phyloP scores from a whole-genome alignment of 2,113 vertebrate genomes.

The Brachirus orientalis region DNA sequence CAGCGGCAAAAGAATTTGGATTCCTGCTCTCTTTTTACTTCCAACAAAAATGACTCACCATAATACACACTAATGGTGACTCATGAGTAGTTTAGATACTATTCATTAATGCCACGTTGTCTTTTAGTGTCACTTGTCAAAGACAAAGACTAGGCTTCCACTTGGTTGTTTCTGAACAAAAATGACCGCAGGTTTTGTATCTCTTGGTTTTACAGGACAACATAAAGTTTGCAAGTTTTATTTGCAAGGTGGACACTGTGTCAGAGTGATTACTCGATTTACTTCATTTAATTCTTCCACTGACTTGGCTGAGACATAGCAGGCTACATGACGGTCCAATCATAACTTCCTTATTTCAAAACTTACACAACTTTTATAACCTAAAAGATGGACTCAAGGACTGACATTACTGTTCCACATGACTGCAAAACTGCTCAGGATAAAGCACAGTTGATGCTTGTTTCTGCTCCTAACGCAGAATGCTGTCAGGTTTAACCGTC shows the following conservation, averaged over 20 bases:
- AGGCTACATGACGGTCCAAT: too few relatives aligned
- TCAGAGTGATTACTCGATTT: background rate
- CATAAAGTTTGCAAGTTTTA: background rate
- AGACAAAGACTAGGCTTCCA: slow-evolving; percentile 31
- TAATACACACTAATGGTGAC: slow-evolving; percentile 53
- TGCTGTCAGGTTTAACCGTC: too few relatives aligned
- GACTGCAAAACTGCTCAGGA: too few relatives aligned
- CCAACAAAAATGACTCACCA: slow-evolving; percentile 57
- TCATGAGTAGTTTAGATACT: slow-evolving; percentile 51
- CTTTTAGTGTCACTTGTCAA: slow-evolving; percentile 29
- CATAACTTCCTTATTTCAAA: too few relatives aligned
- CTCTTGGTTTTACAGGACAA: slow-evolving; percentile 9
- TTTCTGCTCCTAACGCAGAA: too few relatives aligned
- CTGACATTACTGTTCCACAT: too few relatives aligned
- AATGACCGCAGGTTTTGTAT: background rate
- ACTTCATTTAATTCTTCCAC: too few relatives aligned
- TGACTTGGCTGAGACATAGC: too few relatives aligned
- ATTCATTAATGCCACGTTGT: slow-evolving; percentile 61
- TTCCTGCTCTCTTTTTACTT: slow-evolving; percentile 13
- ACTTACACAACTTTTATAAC: too few relatives aligned
- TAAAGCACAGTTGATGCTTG: too few relatives aligned
- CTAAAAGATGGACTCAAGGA: too few relatives aligned
- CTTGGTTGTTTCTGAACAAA: slow-evolving; percentile 13
- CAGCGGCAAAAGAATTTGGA: slow-evolving; percentile 48
- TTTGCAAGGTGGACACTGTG: background rate